Conservation (phyloP, 2,888 invertebrate genomes). For the Andrena camellia region DNA sequence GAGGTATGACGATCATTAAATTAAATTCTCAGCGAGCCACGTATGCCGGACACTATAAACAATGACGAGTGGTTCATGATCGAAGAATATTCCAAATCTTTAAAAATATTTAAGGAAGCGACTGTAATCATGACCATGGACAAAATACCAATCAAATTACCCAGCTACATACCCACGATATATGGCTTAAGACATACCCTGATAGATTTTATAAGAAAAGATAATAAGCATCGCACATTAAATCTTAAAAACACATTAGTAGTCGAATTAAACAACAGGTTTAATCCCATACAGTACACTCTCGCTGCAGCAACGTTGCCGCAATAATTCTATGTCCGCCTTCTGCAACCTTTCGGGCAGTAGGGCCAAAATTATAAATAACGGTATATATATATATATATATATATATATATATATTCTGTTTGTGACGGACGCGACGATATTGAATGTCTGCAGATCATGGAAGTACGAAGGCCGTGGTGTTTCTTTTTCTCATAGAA, state of each 20-base stretch:
- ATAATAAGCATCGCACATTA: background rate
- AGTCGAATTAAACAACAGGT: conserved; percentile 1
- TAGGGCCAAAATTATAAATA: no score
- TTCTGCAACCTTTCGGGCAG: no score
- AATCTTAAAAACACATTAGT: background rate
- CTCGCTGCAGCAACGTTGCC: no score
- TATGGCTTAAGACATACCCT: background rate
- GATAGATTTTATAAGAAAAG: background rate
- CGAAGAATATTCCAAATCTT: background rate
- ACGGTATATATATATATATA: no score
- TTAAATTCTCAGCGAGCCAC: background rate
- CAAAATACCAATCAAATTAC: background rate
- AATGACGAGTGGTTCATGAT: background rate
- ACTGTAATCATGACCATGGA: background rate
- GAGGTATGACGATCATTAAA: background rate
- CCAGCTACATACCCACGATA: background rate
- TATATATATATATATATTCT: no score
- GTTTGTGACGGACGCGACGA: no score
- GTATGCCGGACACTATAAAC: background rate
- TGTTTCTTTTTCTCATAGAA: no score
- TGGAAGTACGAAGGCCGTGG: no score
- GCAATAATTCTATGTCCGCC: no score
- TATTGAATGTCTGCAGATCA: no score
- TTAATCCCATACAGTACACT: no score
- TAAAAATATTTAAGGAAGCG: background rate